phyloP scores from a whole-genome alignment of 2,113 vertebrate species.

The Hucho hucho region DNA sequence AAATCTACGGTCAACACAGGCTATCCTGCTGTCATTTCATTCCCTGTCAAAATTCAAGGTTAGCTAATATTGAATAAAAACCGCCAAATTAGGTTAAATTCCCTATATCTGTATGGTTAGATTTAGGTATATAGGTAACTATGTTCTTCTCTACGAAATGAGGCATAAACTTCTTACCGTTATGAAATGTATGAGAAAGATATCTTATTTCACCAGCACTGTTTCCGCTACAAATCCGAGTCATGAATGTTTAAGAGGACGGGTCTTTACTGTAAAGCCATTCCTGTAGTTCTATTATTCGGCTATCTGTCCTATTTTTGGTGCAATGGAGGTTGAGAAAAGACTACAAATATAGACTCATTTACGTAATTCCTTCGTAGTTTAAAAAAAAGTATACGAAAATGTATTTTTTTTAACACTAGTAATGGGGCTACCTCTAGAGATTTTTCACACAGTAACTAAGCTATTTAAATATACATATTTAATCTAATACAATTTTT shows the following conservation, averaged over 20 bases:
- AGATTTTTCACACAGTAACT: no score
- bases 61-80: not conserved
- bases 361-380: slow-evolving; percentile 2
- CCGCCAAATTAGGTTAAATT: not conserved
- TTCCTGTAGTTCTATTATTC: slow-evolving; percentile 44
- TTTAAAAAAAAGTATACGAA: not conserved
- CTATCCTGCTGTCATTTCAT: not conserved
- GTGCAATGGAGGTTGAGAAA: no score
- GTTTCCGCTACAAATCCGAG: not conserved
- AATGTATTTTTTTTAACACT: no score
- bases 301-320: not conserved
- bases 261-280: slow-evolving; percentile 20
- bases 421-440: no score
- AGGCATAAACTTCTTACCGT: slow-evolving; percentile 35
- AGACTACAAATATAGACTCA: slow-evolving; percentile 10
- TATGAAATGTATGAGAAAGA: not conserved
- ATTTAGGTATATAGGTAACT: not conserved
- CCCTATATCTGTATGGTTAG: not conserved
- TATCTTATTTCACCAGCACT: not conserved
- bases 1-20: no score
- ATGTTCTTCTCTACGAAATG: not conserved
- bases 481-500: not conserved
- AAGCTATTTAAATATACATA: no score
- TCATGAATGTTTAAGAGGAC: slow-evolving; percentile 30
- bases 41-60: slow-evolving; percentile 46